phyloP scores from a whole-genome alignment of 2,888 invertebrate genomes.

The Drosophila fulvimacula region DNA sequence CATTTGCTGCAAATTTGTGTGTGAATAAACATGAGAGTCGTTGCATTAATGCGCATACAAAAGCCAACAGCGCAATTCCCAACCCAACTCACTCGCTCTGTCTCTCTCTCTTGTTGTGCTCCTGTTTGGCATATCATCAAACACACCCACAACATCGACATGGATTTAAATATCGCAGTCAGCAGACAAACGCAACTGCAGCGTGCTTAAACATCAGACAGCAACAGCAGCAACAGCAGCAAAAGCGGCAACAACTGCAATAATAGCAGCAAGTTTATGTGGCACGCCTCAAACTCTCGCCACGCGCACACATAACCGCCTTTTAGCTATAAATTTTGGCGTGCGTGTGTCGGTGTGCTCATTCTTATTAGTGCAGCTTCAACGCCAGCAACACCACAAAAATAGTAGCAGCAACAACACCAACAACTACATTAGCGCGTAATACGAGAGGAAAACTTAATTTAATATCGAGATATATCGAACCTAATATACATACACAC shows the following conservation, averaged over 20 bases:
- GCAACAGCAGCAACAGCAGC: constrained; percentile 5
- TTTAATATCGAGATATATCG: constrained; percentile 33
- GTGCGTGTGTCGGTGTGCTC: constrained; percentile 20
- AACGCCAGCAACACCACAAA: constrained; percentile 52
- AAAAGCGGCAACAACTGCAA: constrained; percentile 30
- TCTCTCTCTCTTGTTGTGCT: background rate
- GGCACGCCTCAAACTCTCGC: constrained; percentile 67
- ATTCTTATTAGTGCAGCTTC: constrained; percentile 68
- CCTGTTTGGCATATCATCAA: constrained; percentile 19
- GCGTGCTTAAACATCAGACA: constrained; percentile 65
- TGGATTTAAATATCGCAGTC: constrained; percentile 58
- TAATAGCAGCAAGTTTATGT: constrained; percentile 65
- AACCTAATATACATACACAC: constrained; percentile 2
- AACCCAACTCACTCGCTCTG: background rate
- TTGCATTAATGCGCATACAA: constrained; percentile 77
- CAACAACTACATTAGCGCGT: constrained; percentile 25
- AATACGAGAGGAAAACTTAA: constrained; percentile 29
- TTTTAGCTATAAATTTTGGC: constrained; percentile 55
- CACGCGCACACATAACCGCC: constrained; percentile 15
- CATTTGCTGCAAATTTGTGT: constrained; percentile 75
- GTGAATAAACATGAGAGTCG: constrained; percentile 78
- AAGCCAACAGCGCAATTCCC: constrained; percentile 61
- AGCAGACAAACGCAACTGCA: constrained; percentile 44
- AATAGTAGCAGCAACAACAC: constrained; percentile 5
- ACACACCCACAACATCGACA: constrained; percentile 48